Evolutionary conservation across 2,113 vertebrate genomes (phyloP), one percentile per base, ranked within the genome.

Genomic region (Sciurus niger): DNA sequence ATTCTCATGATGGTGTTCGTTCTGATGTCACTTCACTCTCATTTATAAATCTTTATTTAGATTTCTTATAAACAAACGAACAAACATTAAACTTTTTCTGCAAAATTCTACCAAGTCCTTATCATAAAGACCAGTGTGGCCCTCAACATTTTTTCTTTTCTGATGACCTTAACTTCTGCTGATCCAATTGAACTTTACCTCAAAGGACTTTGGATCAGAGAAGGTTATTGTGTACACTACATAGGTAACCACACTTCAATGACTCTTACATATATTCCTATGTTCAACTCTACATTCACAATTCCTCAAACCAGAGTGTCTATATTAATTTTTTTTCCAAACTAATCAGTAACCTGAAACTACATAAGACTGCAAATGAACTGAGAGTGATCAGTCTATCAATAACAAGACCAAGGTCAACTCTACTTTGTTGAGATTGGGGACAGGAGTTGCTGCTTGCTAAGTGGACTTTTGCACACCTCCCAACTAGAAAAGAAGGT

Each of bases 61-160:
- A 89, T 86, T 93, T 95, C 65, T 93, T 94, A 94, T 76, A 91
- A 96, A 93, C 40, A 34, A 82, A 2, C 2, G 14, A 63, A 74
- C 46, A 25, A 51, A 10, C 37, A 4, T 77, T 60, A 79, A 22
- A 79, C 16, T 1, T 93, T 91, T 86, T 82, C 80, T 78, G 70
- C 67, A 94, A 68, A 84, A 8, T n/a, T 90, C 70, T 85, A n/a
- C 12, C 9, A 65, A 93, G 18, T 74, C 53, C 48, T 82, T 78
- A 48, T 65, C 43, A 58, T 40, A 74, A 20, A 53, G 20, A 90
- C 55, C 6, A 30, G 2, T 16, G 3, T n/a, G 25, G 2, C 3
- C 22, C 40, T 46, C 22, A 40, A 55, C n/a, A 67, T 51, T 2
- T 80, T 93, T 70, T 94, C 58, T 58, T 51, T 89, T 70, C 24